Evolutionary conservation across 2,113 vertebrate genomes (phyloP).

Genomic region (Charadrius vociferus): DNA sequence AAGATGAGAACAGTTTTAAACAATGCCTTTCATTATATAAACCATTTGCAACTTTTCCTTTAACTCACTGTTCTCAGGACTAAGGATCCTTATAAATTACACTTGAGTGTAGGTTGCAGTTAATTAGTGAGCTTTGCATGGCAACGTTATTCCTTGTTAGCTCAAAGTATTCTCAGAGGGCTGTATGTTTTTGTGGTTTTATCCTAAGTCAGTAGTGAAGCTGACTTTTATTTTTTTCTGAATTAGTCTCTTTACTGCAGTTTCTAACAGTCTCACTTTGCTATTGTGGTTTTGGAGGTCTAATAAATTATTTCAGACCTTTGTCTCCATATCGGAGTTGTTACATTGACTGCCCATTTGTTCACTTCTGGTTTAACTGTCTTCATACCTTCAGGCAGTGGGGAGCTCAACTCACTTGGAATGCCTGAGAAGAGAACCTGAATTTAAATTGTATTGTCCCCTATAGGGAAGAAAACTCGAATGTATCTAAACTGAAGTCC

Average conservation of each 20-base stretch:
- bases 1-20: constrained; percentile 19
- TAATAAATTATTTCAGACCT: not conserved
- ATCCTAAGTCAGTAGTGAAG: not conserved
- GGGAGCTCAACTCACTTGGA: not conserved
- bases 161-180: constrained; percentile 17
- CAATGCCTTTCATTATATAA: not conserved
- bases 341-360: not conserved
- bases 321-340: not conserved
- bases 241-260: not conserved
- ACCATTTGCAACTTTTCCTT: not conserved
- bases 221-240: not conserved
- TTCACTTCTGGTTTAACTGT: not conserved
- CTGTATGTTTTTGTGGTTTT: not conserved
- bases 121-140: constrained; percentile 41
- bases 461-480: not conserved
- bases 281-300: not conserved
- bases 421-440: not conserved
- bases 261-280: not conserved
- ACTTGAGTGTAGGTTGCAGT: not conserved
- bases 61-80: not conserved
- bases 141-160: not conserved
- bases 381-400: not conserved
- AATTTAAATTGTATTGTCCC: not conserved
- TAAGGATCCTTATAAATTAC: constrained; percentile 21
- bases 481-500: not conserved